phyloP scores from a whole-genome alignment of 1,140 invertebrate species.

The Panulirus ornatus region DNA sequence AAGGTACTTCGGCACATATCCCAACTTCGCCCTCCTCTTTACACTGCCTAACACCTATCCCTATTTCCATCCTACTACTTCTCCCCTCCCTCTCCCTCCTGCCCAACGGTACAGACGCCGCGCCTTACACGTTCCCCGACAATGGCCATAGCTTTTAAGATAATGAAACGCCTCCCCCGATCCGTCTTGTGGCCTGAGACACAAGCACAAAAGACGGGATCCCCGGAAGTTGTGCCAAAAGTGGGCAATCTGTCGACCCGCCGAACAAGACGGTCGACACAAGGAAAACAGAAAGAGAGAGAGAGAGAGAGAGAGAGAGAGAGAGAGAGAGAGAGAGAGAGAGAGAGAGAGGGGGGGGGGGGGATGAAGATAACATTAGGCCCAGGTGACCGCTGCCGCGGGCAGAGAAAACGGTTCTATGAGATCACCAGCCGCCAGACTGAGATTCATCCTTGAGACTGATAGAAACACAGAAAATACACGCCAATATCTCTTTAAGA shows the following conservation, averaged over 20 bases:
- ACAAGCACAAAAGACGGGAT: not conserved
- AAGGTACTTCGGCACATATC: no score
- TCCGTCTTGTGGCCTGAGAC: not conserved
- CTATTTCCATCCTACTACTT: not conserved
- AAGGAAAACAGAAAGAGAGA: not conserved
- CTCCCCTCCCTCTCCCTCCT: not conserved
- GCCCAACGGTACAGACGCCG: no score
- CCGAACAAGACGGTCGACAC: not conserved
- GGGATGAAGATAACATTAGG: not conserved
- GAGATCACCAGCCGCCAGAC: no score
- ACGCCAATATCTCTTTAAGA: no score
- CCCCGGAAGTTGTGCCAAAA: constrained; percentile 2
- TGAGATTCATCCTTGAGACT: no score
- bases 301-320: constrained; percentile 11
- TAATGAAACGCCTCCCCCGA: constrained; percentile 22
- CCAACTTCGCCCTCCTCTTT: not conserved
- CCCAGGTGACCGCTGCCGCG: not conserved
- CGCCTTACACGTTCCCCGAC: not conserved
- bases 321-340: constrained; percentile 7
- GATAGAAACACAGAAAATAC: no score
- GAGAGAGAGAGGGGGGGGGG: not conserved
- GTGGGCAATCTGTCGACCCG: not conserved
- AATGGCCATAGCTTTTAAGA: not conserved
- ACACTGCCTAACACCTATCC: no score
- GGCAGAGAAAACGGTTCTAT: not conserved